Evolutionary conservation across 2,888 invertebrate genomes (phyloP).

Genomic region (Campoplex capitator): DNA sequence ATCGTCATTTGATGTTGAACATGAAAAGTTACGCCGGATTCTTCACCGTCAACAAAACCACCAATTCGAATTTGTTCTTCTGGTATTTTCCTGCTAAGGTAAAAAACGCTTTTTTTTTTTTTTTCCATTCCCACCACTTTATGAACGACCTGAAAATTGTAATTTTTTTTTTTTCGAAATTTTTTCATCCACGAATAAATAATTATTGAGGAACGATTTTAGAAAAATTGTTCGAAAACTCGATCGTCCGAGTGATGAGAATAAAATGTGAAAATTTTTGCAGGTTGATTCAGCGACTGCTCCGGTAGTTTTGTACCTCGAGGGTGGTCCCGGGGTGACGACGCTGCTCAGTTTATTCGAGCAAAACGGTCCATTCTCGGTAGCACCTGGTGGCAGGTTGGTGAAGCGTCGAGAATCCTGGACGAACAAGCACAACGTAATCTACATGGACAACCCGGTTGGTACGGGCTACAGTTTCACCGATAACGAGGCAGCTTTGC

Average conservation of each 20-base stretch:
- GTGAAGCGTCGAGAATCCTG: slow-evolving; percentile 91
- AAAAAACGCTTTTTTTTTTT: slow-evolving; percentile 50
- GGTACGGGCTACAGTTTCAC: slow-evolving; percentile 97
- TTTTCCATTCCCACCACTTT: too few relatives aligned
- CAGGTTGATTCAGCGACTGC: slow-evolving; percentile 86
- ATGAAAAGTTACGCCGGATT: slow-evolving; percentile 91
- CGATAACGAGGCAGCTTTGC: slow-evolving; percentile 90
- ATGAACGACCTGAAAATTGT: not conserved
- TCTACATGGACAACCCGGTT: slow-evolving; percentile 97
- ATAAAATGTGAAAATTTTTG: not conserved
- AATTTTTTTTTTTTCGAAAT: not conserved
- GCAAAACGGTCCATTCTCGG: slow-evolving; percentile 92
- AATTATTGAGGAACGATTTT: too few relatives aligned
- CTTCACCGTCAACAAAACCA: slow-evolving; percentile 92
- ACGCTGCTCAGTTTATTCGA: slow-evolving; percentile 92
- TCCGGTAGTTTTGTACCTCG: slow-evolving; percentile 93
- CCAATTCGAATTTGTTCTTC: slow-evolving; percentile 94
- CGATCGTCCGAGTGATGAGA: too few relatives aligned
- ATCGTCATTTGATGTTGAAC: slow-evolving; percentile 86
- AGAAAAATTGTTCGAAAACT: too few relatives aligned
- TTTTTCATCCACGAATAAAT: too few relatives aligned
- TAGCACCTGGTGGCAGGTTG: slow-evolving; percentile 85
- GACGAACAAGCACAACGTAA: slow-evolving; percentile 91
- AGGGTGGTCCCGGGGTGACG: slow-evolving; percentile 94
- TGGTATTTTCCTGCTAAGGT: slow-evolving; percentile 94